phyloP scores from a whole-genome alignment of 1,140 invertebrate genomes.

The Drosophila grimshawi region DNA sequence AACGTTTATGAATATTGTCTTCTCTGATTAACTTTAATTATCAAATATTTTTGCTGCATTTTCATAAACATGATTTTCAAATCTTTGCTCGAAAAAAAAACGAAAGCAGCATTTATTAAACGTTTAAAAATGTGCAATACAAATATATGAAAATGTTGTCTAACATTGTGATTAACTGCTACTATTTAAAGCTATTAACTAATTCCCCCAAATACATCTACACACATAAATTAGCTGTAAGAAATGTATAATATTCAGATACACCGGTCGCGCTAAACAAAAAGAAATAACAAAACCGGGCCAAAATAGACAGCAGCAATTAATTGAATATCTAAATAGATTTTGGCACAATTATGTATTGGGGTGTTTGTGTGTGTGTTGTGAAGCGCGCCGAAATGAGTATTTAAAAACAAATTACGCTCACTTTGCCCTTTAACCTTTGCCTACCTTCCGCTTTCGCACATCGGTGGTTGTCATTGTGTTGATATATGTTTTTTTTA shows the following conservation, averaged over 20 bases:
- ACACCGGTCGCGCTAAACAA: neutral
- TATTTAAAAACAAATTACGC: slow-evolving; percentile 31
- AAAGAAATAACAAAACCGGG: neutral
- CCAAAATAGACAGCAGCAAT: neutral
- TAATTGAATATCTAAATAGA: slow-evolving; percentile 33
- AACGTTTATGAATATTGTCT: too few species aligned
- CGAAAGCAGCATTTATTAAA: neutral
- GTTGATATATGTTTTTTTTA: slow-evolving; percentile 23
- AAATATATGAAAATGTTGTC: neutral
- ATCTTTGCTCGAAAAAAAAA: too few species aligned
- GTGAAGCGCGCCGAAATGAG: slow-evolving; percentile 25
- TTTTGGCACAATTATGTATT: slow-evolving; percentile 47
- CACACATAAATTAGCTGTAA: too few species aligned
- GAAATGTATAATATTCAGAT: neutral
- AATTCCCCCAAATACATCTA: slow-evolving; percentile 3
- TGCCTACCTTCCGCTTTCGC: slow-evolving; percentile 74
- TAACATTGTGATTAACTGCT: neutral
- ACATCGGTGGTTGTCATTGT: slow-evolving; percentile 65
- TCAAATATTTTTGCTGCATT: too few species aligned
- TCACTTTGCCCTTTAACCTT: slow-evolving; percentile 50
- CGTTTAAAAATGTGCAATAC: neutral
- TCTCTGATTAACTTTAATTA: too few species aligned
- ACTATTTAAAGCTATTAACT: neutral
- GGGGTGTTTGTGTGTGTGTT: slow-evolving; percentile 1
- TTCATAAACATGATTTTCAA: too few species aligned